Conservation (phyloP, 1,140 invertebrate species). For the Atopsyche davidsoni region DNA sequence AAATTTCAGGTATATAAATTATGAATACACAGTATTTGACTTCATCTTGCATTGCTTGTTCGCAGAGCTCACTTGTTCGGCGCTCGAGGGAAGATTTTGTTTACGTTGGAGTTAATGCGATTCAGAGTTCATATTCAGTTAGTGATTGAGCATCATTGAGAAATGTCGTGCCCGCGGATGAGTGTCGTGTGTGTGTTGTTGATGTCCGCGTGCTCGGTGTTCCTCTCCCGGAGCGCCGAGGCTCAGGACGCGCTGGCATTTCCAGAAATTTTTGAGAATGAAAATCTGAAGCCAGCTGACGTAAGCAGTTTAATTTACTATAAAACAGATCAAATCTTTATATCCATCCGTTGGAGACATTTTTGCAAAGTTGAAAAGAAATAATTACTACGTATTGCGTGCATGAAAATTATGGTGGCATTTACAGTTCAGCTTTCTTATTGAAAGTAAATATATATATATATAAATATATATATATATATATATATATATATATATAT, state of each 20-base stretch:
- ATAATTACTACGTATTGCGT: too few species aligned
- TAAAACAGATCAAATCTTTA: background rate
- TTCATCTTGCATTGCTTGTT: too few species aligned
- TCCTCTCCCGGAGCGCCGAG: background rate
- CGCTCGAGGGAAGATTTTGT: too few species aligned
- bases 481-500: background rate
- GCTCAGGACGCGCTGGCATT: constrained; percentile 1
- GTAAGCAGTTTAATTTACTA: constrained; percentile 3
- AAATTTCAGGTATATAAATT: too few species aligned
- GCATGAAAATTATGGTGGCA: too few species aligned
- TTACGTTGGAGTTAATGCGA: too few species aligned
- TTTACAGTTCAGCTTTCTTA: background rate
- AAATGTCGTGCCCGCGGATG: constrained; percentile 3
- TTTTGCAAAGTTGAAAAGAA: background rate
- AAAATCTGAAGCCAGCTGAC: constrained; percentile 7
- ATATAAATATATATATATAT: background rate
- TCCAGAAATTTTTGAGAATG: constrained; percentile 6
- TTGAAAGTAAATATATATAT: background rate
- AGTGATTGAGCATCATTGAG: constrained; percentile 8
- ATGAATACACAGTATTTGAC: too few species aligned
- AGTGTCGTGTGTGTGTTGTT: constrained; percentile 1
- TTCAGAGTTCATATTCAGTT: constrained; percentile 4
- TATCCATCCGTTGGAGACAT: background rate
- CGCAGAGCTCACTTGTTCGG: too few species aligned
- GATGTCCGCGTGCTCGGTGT: background rate